These are phyloP conservation scores for Drosophila borborema DNA, from an alignment of 2,888 invertebrate genomes.

Conservation along the genomic window DNA sequence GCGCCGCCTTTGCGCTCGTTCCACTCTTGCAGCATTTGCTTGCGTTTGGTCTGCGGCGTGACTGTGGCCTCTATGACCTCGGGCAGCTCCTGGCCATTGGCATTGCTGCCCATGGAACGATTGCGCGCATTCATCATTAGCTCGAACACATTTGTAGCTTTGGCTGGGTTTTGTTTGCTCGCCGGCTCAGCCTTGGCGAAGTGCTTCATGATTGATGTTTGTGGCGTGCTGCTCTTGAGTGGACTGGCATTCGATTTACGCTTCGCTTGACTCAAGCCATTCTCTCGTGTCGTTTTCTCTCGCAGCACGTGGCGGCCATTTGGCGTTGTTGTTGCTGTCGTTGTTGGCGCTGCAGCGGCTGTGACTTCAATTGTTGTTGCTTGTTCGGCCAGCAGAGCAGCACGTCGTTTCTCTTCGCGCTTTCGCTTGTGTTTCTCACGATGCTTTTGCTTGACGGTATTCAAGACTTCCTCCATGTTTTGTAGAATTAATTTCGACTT, in stretches of 20 bases:
- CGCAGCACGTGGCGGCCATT: conserved; percentile 62
- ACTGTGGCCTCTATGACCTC: conserved; percentile 49
- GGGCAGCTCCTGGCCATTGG: conserved; percentile 86
- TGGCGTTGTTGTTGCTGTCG: conserved; percentile 25
- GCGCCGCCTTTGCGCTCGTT: conserved; percentile 88
- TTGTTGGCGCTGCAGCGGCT: conserved; percentile 3
- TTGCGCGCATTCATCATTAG: conserved; percentile 89
- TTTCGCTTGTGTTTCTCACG: conserved; percentile 83
- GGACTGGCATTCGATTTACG: conserved; percentile 59
- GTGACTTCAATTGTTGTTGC: conserved; percentile 22
- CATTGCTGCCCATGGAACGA: conserved; percentile 88
- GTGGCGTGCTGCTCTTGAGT: conserved; percentile 55
- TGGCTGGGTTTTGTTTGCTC: neutral
- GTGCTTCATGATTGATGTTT: conserved; percentile 49
- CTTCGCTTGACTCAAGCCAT: conserved; percentile 48
- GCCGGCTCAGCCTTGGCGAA: conserved; percentile 35
- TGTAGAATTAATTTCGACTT: conserved; percentile 83
- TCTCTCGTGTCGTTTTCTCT: conserved; percentile 71
- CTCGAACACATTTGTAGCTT: conserved; percentile 87
- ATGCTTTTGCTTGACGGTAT: conserved; percentile 84
- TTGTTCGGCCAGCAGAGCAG: conserved; percentile 66
- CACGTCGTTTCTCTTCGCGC: conserved; percentile 81
- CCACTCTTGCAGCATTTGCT: conserved; percentile 87
- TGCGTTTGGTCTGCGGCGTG: conserved; percentile 85
- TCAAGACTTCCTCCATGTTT: conserved; percentile 85